Evolutionary conservation across 2,113 vertebrate genomes (phyloP), one percentile per base, ranked within the genome.

Genomic region (Oryzias javanicus): DNA sequence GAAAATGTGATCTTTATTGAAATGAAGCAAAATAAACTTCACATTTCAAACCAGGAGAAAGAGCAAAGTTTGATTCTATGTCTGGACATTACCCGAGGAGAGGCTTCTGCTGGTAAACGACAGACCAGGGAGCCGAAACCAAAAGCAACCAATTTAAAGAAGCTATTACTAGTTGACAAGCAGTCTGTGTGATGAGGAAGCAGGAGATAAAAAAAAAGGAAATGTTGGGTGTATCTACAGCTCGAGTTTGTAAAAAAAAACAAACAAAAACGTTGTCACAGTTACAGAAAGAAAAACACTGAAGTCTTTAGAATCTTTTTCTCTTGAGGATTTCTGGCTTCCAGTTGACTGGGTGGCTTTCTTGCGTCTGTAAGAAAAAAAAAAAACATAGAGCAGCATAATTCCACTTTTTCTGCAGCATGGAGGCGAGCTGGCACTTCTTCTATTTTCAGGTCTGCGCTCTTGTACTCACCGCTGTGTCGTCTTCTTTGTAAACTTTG

Each of bases 291-390:
- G 2, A 42, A 62, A 8, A 62, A 61, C 74, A 25, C 18, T 14
- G 5, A 59, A 58, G 29, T 5, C 6, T 70, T 88, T 91, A 98
- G 90, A 97, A 99, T 90, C 96, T 86, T 79, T 98, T 99, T 78
- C 96, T 94, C 86, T 99, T 99, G 86, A 99, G 94, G 80, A 99
- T 98, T 90, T 99, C 96, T 80, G 97, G 97, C 84, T 99, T 99
- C 97, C 97, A 98, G 90, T 93, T 99, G 91, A 99, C 79, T 7
- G 97, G 96, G 81, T 99, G 97, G 48, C 92, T 94, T 91, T 99
- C 96, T 90, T 99, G 97, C 35, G 95, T 98, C 97, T 99, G 91
- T 42, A 62, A 42, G 19, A 80, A 58, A 83, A 64, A 82, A 45
- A 52, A 70, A 1, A 64, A 57, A 1, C 3, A 46, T 17, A 17